phyloP scores from a whole-genome alignment of 2,113 vertebrate genomes.

The Alligator sinensis region DNA sequence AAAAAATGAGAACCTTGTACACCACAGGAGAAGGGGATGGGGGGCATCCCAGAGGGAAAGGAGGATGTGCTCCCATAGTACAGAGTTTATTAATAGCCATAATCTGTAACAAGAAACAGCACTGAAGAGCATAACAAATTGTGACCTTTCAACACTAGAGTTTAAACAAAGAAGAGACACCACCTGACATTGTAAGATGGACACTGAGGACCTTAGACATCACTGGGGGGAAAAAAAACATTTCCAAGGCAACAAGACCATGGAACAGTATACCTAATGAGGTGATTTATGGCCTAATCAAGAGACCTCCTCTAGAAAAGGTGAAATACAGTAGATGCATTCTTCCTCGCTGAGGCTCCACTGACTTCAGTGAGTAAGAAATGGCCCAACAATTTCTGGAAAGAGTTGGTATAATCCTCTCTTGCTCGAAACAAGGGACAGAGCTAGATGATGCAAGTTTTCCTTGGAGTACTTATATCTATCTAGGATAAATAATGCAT shows the following conservation, averaged over 20 bases:
- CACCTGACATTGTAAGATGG: background rate
- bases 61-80: background rate
- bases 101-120: background rate
- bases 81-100: background rate
- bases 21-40: no score
- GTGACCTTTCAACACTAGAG: rapidly evolving
- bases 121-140: background rate
- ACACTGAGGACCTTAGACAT: background rate
- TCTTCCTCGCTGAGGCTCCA: background rate
- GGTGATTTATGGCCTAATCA: background rate
- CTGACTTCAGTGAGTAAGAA: background rate
- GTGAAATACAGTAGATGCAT: rapidly evolving
- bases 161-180: rapidly evolving
- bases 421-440: background rate
- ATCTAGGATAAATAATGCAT: slow-evolving; percentile 59
- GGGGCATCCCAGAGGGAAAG: no score
- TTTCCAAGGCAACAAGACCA: background rate
- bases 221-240: background rate
- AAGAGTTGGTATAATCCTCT: background rate
- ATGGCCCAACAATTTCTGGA: background rate
- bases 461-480: slow-evolving; percentile 53
- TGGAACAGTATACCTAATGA: background rate
- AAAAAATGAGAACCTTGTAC: no score
- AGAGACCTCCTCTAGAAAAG: rapidly evolving
- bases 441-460: slow-evolving; percentile 35